These are phyloP conservation scores for Pachyseris speciosa DNA, from an alignment of 64 coral and sea anemone genomes.

Conservation along the genomic window DNA sequence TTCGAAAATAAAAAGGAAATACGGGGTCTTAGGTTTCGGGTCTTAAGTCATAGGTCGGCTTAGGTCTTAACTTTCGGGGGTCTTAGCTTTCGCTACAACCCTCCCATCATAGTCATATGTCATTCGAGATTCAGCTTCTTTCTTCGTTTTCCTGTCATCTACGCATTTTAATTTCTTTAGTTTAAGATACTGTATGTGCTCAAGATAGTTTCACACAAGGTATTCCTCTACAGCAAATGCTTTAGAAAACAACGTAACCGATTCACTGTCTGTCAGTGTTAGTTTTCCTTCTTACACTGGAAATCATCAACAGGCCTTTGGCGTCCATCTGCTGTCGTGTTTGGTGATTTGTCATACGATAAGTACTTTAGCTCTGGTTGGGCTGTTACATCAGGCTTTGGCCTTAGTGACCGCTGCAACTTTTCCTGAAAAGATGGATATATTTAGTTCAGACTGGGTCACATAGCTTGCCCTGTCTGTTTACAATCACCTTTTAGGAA, in stretches of 20 bases:
- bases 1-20: too few relatives aligned
- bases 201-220: constrained; percentile 16
- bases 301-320: too few relatives aligned
- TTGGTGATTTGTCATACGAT: too few relatives aligned
- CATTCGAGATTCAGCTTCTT: constrained; percentile 10
- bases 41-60: too few relatives aligned
- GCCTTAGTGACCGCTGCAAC: constrained; percentile 13
- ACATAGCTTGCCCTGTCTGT: not conserved
- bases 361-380: constrained; percentile 50
- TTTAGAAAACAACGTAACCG: too few relatives aligned
- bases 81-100: too few relatives aligned
- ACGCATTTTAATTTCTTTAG: constrained; percentile 2
- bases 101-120: too few relatives aligned
- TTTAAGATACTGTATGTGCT: constrained; percentile 41
- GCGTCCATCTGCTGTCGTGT: too few relatives aligned
- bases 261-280: too few relatives aligned
- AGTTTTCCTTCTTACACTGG: too few relatives aligned
- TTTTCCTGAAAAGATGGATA: not conserved
- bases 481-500: constrained; percentile 17
- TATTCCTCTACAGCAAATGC: not conserved
- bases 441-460: constrained; percentile 11
- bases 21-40: too few relatives aligned
- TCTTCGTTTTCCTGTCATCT: not conserved
- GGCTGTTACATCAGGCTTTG: constrained; percentile 30
- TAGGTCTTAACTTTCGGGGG: too few relatives aligned